These are phyloP conservation scores for Cacoxenus indagator DNA, from an alignment of 2,888 invertebrate species.

Conservation along the genomic window DNA sequence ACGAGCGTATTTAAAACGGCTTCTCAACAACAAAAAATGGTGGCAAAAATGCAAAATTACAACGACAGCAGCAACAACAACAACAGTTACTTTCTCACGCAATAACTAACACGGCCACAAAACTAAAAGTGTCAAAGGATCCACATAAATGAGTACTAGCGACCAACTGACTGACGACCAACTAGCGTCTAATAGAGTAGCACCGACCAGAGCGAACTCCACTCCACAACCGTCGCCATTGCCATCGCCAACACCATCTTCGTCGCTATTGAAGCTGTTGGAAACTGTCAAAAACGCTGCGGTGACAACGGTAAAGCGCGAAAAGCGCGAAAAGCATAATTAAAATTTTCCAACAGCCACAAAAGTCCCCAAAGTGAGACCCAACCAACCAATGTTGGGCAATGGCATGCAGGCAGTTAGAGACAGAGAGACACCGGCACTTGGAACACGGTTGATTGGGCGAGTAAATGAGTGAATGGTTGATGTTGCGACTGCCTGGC, in stretches of 20 bases:
- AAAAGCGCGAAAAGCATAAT: constrained; percentile 21
- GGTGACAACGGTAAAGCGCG: not conserved
- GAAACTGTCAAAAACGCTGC: constrained; percentile 24
- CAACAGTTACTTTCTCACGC: not conserved
- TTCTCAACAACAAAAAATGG: not conserved
- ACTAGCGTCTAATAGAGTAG: not conserved
- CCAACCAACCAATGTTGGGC: constrained; percentile 32
- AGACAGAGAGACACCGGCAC: not conserved
- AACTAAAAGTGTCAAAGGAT: constrained; percentile 24
- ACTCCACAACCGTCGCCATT: no score
- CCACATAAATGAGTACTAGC: not conserved
- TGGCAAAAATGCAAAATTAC: not conserved
- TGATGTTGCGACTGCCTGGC: not conserved
- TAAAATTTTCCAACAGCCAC: constrained; percentile 21
- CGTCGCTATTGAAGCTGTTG: not conserved
- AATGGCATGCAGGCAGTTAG: not conserved
- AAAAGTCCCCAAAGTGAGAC: constrained; percentile 25
- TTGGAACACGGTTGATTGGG: not conserved
- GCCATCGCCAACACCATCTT: no score
- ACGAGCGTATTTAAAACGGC: not conserved
- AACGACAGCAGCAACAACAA: not conserved
- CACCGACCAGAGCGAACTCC: not conserved
- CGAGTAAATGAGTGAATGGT: not conserved
- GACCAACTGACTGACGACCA: not conserved
- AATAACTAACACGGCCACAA: constrained; percentile 22